These are phyloP conservation scores for Notolepis coatsorum DNA, from an alignment of 2,797 vertebrate species.

Conservation along the genomic window DNA sequence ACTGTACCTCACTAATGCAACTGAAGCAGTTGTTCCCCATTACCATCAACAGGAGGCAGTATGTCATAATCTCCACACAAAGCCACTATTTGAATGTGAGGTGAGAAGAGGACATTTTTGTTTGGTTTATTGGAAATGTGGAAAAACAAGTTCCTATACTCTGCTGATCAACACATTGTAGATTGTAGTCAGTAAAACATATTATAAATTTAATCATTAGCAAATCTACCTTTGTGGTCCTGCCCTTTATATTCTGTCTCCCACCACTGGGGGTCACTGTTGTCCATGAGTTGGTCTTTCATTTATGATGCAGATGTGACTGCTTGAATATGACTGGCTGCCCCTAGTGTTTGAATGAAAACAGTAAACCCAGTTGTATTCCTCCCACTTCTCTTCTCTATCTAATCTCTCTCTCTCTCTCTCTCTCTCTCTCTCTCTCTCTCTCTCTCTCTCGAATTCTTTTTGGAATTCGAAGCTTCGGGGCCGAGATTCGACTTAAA, in stretches of 20 bases:
- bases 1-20: neutral
- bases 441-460: neutral
- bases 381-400: neutral
- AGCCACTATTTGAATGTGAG: neutral
- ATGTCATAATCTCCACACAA: slow-evolving; percentile 10
- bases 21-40: neutral
- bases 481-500: no score
- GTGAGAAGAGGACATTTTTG: neutral
- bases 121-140: neutral
- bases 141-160: neutral
- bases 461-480: no score
- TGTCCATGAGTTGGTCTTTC: slow-evolving; percentile 26
- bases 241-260: neutral
- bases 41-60: slow-evolving; percentile 44
- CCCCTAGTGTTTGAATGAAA: slow-evolving; percentile 68
- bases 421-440: neutral
- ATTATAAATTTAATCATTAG: neutral
- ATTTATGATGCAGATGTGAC: slow-evolving; percentile 8
- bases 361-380: slow-evolving; percentile 38
- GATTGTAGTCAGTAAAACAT: neutral
- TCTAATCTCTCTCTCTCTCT: neutral
- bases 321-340: slow-evolving; percentile 57
- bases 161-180: neutral
- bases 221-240: neutral
- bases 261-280: slow-evolving; percentile 51